Evolutionary conservation across 1,140 invertebrate genomes (phyloP), one percentile per base, ranked within the genome.

Genomic region (Drosophila carrolli): DNA sequence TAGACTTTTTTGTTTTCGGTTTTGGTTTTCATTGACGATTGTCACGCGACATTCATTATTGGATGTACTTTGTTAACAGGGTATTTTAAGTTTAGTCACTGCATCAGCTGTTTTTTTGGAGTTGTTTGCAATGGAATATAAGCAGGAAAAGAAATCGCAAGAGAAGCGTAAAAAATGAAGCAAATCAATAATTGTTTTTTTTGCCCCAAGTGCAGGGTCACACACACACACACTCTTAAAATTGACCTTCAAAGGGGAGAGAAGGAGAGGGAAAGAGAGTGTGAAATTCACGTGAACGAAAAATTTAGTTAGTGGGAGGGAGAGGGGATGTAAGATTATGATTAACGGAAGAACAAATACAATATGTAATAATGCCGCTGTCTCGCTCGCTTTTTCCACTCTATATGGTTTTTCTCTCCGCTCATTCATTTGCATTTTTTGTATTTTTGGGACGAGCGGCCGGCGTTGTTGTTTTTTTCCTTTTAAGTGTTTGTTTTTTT

Each of bases 161-260:
- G 14, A 57, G 37, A 54, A 44, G 38, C 41, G 11, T 37, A 60
- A 43, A 50, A 75, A 59, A 60, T 54, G 43, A 77, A 70, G 75
- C 71, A 82, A 86, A 86, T 86, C 83, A 86, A 86, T 86, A 86
- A 40, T 43, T 54, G 32, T 75, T 35, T 66, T 65, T 58, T 75
- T 57, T 58, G 77, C 79, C 75, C 41, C 84, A 83, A 89, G 79
- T 89, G 84, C 83, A 88, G 84, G 80, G 82, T 86, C 78, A 66
- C 72, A 41, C 62, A 58, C 55, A 56, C 27, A 41, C 35, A 61
- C 48, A 70, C 40, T 71, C 47, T 63, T 41, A 63, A 13, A 66
- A 50, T 48, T 84, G 81, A 82, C 79, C 81, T 83, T 85, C 76
- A 66, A 29, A 44, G 32, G 32, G 29, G 19, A 35, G 43, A 10